These are phyloP conservation scores for Heterodera schachtii DNA, from an alignment of 1,140 invertebrate species.

Conservation along the genomic window DNA sequence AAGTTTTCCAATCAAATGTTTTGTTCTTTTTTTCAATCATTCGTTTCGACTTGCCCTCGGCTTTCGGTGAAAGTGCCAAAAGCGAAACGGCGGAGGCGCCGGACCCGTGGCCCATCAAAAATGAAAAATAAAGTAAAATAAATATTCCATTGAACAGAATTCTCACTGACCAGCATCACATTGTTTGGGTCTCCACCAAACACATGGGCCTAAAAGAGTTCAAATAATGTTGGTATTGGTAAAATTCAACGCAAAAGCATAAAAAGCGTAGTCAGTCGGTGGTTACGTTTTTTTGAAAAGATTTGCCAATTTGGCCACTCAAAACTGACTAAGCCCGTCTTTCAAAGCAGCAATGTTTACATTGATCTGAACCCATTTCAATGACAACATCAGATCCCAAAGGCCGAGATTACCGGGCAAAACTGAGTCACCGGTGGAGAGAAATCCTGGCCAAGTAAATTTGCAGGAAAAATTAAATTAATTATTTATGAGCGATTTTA, in stretches of 20 bases:
- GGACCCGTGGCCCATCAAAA: slow-evolving; percentile 86
- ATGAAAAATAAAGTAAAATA: slow-evolving; percentile 69
- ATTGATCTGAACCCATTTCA: slow-evolving; percentile 79
- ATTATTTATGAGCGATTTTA: slow-evolving; percentile 4
- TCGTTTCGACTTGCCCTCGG: slow-evolving; percentile 72
- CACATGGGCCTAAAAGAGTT: slow-evolving; percentile 71
- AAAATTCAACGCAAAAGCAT: too few relatives aligned
- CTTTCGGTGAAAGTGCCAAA: slow-evolving; percentile 85
- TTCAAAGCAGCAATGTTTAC: not conserved
- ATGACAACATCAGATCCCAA: slow-evolving; percentile 89
- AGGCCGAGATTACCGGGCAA: slow-evolving; percentile 92
- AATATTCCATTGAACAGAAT: not conserved
- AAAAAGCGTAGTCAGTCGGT: too few relatives aligned
- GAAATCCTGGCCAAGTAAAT: slow-evolving; percentile 48
- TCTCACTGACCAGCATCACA: slow-evolving; percentile 67
- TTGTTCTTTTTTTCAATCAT: too few relatives aligned
- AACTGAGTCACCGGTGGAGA: slow-evolving; percentile 77
- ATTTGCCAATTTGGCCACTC: too few relatives aligned
- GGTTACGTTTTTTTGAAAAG: too few relatives aligned
- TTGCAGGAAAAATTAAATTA: not conserved
- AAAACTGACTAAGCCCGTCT: too few relatives aligned
- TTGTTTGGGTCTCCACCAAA: slow-evolving; percentile 92
- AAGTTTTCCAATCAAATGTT: not conserved
- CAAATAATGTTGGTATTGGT: too few relatives aligned
- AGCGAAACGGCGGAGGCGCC: slow-evolving; percentile 93